Percentiles rank a stretch among this genome's conserved stretches.
Evolutionary conservation across 92 coral and sea anemone species (phyloP).

Genomic region (Epizoanthus stellaris): DNA sequence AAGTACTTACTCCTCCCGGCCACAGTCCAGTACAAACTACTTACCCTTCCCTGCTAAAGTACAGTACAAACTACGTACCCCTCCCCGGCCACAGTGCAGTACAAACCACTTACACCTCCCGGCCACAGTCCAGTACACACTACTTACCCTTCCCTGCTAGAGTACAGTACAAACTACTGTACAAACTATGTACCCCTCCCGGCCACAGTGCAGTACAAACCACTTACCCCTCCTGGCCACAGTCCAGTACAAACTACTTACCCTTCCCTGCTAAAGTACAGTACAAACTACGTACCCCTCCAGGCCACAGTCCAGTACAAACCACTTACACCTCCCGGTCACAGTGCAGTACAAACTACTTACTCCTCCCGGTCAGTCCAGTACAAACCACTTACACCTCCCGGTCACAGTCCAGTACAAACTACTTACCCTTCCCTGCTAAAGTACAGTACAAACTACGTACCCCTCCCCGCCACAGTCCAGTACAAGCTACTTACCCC

Average conservation of each 20-base stretch:
- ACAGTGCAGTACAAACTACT: conserved; percentile 53
- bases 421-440: conserved; percentile 94
- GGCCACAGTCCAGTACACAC: conserved; percentile 53
- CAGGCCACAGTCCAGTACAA: too few relatives aligned
- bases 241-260: too few relatives aligned
- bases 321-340: conserved; percentile 84
- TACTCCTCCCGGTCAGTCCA: conserved; percentile 41
- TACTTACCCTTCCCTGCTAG: conserved; percentile 39
- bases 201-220: conserved; percentile 40
- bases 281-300: too few relatives aligned
- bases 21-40: conserved; percentile 46
- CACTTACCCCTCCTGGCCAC: conserved; percentile 94
- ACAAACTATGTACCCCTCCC: conserved; percentile 96
- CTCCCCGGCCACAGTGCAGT: conserved; percentile 31
- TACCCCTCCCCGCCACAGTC: conserved; percentile 24
- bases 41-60: conserved; percentile 90
- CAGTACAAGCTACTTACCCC: conserved; percentile 71
- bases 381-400: conserved; percentile 76
- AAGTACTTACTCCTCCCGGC: conserved; percentile 88
- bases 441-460: not conserved
- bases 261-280: conserved; percentile 15
- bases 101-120: conserved; percentile 79
- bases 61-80: too few relatives aligned
- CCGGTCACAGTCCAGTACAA: conserved; percentile 51
- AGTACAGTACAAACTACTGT: conserved; percentile 41